Base-by-base conservation (phyloP, 2,113 vertebrate genomes). In the Colaptes auratus region DNA sequence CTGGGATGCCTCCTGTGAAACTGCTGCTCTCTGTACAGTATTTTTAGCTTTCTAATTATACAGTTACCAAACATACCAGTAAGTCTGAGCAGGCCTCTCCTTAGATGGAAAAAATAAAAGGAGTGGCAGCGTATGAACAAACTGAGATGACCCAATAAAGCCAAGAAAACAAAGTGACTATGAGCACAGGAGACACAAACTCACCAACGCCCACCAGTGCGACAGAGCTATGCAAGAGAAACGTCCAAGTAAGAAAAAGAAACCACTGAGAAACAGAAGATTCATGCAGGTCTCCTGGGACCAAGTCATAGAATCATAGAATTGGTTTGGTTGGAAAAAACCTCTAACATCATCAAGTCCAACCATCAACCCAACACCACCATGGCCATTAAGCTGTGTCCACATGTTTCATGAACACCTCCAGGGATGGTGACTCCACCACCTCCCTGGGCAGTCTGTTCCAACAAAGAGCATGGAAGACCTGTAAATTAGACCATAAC, bases 41-140 rank as follows among this genome's bases (percentile, higher is more conserved):
- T 93, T 87, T 96, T 96, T 94, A 94, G 72, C 56, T 80, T 76
- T 76, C 84, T 93, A 95, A 90, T 94, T 91, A 89, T 61, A 69
- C 69, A 86, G 82, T 77, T 91, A 78, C 53, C 93, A 91, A 92
- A 91, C 93, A 86, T 72, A 90, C 39, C 79, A 91, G 53, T 58
- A 74, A 56, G 61, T 39, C 61, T 86, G 65, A 77, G 39, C 2
- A 0, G 58, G 82, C 28, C 65, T 33, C 82, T 91, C 79, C 82
- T 92, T 56, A 63, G 53, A 7, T 3, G 8, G 7, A 1, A 3
- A 2, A 63, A 33, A 31, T 27, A 2, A 25, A n/a, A 21, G 14
- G 53, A 52, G 76, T 6, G 50, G 59, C 24, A 88, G 25, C 2
- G 1, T 20, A 52, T 13, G 27, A 94, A 76, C 24, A 82, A 75